phyloP scores from a whole-genome alignment of 53 echinoderm and acorn worm genomes.

The Paelopatides confundens region DNA sequence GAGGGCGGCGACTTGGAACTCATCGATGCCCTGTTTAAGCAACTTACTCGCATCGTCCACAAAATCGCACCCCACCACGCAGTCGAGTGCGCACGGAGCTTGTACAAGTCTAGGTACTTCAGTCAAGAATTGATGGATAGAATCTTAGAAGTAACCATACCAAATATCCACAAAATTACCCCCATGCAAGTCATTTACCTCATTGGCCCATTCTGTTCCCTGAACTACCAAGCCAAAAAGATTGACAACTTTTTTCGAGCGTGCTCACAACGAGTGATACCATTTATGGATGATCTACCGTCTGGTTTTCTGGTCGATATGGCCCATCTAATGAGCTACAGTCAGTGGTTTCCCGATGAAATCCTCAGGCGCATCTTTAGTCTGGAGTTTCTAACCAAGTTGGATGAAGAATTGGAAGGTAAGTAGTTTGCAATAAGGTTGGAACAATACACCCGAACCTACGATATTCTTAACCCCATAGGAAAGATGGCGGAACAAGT shows the following conservation, averaged over 20 bases:
- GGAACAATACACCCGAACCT: not conserved
- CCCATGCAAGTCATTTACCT: conserved; percentile 77
- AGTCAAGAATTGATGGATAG: conserved; percentile 78
- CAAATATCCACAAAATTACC: conserved; percentile 75
- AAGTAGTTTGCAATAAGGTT: conserved; percentile 8
- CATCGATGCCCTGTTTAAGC: conserved; percentile 77
- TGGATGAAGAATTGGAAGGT: conserved; percentile 93
- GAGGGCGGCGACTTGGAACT: conserved; percentile 74
- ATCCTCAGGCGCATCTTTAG: conserved; percentile 86
- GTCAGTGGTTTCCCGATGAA: conserved; percentile 75
- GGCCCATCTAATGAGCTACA: conserved; percentile 74
- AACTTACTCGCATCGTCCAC: conserved; percentile 59
- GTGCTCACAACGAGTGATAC: conserved; percentile 73
- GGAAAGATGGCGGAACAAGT: no score
- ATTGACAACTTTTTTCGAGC: conserved; percentile 69
- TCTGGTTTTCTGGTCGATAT: conserved; percentile 81
- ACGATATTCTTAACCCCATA: not conserved
- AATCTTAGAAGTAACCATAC: conserved; percentile 68
- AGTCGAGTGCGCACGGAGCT: conserved; percentile 77
- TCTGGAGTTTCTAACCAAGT: conserved; percentile 86
- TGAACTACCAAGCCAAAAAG: conserved; percentile 83
- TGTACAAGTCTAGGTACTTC: conserved; percentile 74
- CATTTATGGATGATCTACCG: conserved; percentile 80
- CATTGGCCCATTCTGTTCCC: conserved; percentile 75
- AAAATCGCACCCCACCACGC: conserved; percentile 77